Evolutionary conservation across 2,888 invertebrate genomes (phyloP).

Genomic region (Chloroclysta siterata): DNA sequence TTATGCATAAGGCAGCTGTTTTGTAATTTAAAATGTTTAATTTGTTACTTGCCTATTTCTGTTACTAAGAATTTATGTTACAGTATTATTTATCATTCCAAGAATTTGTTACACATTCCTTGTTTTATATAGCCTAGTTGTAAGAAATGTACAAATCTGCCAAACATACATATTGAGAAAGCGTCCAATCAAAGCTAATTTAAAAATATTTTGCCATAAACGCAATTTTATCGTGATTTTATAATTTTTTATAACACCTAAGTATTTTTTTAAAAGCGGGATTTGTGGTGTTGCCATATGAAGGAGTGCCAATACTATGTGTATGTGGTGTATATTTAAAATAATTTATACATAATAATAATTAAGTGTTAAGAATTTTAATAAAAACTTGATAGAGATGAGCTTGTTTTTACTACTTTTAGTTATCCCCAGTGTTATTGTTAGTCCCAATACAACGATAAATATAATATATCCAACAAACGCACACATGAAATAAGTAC

Average conservation of each 20-base stretch:
- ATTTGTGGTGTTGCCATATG: conserved; percentile 59
- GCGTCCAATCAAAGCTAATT: conserved; percentile 54
- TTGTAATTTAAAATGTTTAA: conserved; percentile 19
- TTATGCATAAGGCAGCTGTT: conserved; percentile 14
- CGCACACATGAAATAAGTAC: conserved; percentile 11
- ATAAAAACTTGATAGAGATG: conserved; percentile 70
- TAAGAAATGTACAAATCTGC: conserved; percentile 57
- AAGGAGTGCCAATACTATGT: conserved; percentile 73
- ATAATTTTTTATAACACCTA: conserved; percentile 40
- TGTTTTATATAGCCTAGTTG: conserved; percentile 45
- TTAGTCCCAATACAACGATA: conserved; percentile 21
- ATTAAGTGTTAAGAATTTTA: conserved; percentile 75
- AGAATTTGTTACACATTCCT: conserved; percentile 33
- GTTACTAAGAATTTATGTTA: conserved; percentile 26
- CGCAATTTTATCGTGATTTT: conserved; percentile 40
- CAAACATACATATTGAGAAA: conserved; percentile 47
- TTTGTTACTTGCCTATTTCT: conserved; percentile 20
- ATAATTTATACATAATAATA: conserved; percentile 74
- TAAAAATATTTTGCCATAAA: conserved; percentile 43
- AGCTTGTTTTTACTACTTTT: conserved; percentile 51
- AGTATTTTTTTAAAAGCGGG: conserved; percentile 42
- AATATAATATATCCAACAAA: conserved; percentile 3
- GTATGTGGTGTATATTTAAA: conserved; percentile 72
- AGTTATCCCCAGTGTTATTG: conserved; percentile 23
- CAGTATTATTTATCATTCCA: conserved; percentile 43